These are phyloP conservation scores for Gastrophryne carolinensis DNA, from an alignment of 2,797 vertebrate genomes.

Conservation along the genomic window DNA sequence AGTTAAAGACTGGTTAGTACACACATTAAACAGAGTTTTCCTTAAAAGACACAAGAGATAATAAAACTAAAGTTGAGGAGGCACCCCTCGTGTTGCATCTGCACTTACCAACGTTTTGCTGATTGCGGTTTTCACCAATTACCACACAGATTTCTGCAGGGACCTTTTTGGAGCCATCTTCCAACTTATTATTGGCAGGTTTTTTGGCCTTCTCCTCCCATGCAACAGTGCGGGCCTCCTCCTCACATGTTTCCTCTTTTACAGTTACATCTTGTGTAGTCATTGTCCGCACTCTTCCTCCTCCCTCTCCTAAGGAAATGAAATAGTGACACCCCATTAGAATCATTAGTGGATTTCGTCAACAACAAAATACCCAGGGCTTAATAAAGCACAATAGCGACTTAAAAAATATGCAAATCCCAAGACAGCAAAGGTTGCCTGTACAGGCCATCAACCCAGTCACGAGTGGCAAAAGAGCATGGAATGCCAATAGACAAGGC, in stretches of 20 bases:
- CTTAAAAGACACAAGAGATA: too few relatives aligned
- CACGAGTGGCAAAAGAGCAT: too few relatives aligned
- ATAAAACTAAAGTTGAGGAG: too few relatives aligned
- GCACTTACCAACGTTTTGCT: constrained; percentile 88
- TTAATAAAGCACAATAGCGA: too few relatives aligned
- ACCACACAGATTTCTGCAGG: constrained; percentile 97
- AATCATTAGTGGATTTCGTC: background rate
- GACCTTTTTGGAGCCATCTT: constrained; percentile 75
- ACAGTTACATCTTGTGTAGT: constrained; percentile 75
- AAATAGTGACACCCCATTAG: background rate
- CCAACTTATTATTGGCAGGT: constrained; percentile 77
- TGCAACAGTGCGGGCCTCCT: constrained; percentile 72
- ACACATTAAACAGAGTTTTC: too few relatives aligned
- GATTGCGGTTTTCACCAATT: constrained; percentile 87
- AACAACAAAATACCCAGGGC: too few relatives aligned
- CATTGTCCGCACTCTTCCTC: constrained; percentile 67
- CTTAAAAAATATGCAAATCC: too few relatives aligned
- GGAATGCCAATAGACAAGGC: too few relatives aligned
- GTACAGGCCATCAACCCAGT: too few relatives aligned
- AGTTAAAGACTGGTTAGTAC: too few relatives aligned
- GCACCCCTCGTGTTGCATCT: too few relatives aligned
- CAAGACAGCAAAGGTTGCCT: too few relatives aligned
- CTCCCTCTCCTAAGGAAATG: constrained; percentile 13
- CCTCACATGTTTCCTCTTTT: constrained; percentile 83
- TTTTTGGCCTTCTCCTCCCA: constrained; percentile 77